Conservation (phyloP, 2,888 invertebrate genomes). For the Tolmerus cingulatus region DNA sequence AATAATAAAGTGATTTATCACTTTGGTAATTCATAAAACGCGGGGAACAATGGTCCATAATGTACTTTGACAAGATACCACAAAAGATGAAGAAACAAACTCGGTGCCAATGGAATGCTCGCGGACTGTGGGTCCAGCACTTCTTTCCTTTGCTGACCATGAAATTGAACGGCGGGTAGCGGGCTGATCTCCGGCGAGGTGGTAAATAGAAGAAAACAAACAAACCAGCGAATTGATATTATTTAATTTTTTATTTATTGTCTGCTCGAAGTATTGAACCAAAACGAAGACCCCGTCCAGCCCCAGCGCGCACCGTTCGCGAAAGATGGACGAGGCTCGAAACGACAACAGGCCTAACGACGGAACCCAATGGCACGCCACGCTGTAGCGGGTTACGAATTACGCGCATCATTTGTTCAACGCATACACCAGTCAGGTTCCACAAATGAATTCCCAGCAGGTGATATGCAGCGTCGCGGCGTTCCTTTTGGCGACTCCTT, state of each 20-base stretch:
- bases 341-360: conserved; percentile 42
- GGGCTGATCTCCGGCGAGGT: not conserved
- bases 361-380: conserved; percentile 34
- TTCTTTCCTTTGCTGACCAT: conserved; percentile 8
- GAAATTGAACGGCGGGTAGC: not conserved
- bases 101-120: conserved; percentile 28
- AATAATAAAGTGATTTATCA: conserved; percentile 53
- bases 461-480: conserved; percentile 46
- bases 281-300: not conserved
- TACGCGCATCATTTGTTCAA: conserved; percentile 39
- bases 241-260: conserved; percentile 41
- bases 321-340: conserved; percentile 13
- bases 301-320: not conserved
- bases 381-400: conserved; percentile 35
- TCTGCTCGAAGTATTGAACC: conserved; percentile 24
- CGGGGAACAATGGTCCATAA: conserved; percentile 52
- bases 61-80: conserved; percentile 54
- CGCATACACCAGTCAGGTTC: conserved; percentile 39
- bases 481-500: not conserved
- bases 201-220: conserved; percentile 39
- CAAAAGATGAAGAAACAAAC: conserved; percentile 52
- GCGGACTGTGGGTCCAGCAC: not conserved
- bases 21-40: conserved; percentile 54
- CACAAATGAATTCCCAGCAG: conserved; percentile 48
- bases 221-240: conserved; percentile 44